phyloP scores from a whole-genome alignment of 2,888 invertebrate genomes.

The Carpatolechia fugitivella region DNA sequence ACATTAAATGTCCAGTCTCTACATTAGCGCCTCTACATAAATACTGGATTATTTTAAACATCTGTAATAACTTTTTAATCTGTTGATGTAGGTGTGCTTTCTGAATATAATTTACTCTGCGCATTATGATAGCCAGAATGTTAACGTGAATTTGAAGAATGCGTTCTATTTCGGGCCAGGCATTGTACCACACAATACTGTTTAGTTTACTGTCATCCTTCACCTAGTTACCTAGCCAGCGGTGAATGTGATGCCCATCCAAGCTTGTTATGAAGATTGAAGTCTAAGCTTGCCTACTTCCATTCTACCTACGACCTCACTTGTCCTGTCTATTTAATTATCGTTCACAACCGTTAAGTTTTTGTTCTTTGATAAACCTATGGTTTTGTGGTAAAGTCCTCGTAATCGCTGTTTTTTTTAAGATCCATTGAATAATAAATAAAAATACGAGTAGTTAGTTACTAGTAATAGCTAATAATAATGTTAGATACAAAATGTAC shows the following conservation, averaged over 20 bases:
- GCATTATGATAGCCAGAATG: not conserved
- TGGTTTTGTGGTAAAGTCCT: too few relatives aligned
- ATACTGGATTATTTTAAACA: not conserved
- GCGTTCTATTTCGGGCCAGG: conserved; percentile 13
- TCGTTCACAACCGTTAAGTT: not conserved
- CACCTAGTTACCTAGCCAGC: conserved; percentile 29
- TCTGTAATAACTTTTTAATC: not conserved
- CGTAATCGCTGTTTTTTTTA: too few relatives aligned
- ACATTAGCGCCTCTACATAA: not conserved
- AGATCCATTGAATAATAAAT: not conserved
- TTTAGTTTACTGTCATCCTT: conserved; percentile 26
- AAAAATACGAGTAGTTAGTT: too few relatives aligned
- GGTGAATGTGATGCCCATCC: conserved; percentile 25
- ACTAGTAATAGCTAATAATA: too few relatives aligned
- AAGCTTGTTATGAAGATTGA: conserved; percentile 15
- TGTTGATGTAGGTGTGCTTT: not conserved
- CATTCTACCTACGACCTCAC: not conserved
- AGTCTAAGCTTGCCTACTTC: not conserved
- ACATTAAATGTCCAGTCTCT: conserved; percentile 1
- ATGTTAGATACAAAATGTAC: too few relatives aligned
- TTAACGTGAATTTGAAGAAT: conserved; percentile 6
- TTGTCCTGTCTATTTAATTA: not conserved
- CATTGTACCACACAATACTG: conserved; percentile 14
- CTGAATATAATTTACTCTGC: not conserved
- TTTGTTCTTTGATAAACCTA: too few relatives aligned